Percentiles rank a stretch among this genome's conserved stretches.
Evolutionary conservation across 1,140 invertebrate species (phyloP).

Genomic region (Atta colombica): DNA sequence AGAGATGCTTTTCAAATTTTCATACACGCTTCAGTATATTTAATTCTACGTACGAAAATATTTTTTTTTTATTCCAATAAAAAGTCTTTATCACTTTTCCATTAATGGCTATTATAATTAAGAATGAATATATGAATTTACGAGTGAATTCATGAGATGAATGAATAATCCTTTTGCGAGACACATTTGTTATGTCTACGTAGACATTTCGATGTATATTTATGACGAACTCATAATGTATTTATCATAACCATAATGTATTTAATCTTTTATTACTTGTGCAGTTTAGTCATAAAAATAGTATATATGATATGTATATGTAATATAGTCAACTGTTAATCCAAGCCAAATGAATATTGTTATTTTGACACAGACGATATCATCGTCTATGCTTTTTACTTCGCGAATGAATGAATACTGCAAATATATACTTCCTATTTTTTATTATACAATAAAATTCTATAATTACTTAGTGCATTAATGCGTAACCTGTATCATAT

Average conservation of each 20-base stretch:
- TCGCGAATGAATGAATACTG: background rate
- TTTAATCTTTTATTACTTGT: conserved; percentile 38
- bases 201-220: background rate
- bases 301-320: background rate
- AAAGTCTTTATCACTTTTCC: background rate
- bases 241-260: background rate
- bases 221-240: background rate
- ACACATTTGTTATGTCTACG: background rate
- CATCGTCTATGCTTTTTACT: conserved; percentile 9
- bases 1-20: background rate
- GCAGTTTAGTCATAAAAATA: conserved; percentile 37
- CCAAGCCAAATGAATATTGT: conserved; percentile 13
- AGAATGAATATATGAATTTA: background rate
- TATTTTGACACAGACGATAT: conserved; percentile 22
- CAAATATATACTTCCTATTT: conserved; percentile 29
- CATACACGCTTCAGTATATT: background rate
- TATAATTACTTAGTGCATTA: conserved; percentile 3
- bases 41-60: background rate
- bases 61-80: background rate
- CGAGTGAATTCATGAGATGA: background rate
- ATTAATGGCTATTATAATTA: background rate
- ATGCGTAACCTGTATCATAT: conserved; percentile 10
- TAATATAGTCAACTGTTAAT: conserved; percentile 2
- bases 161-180: background rate
- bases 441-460: conserved; percentile 6